Conservation (phyloP, 2,113 vertebrate species). For the Orycteropus afer region DNA sequence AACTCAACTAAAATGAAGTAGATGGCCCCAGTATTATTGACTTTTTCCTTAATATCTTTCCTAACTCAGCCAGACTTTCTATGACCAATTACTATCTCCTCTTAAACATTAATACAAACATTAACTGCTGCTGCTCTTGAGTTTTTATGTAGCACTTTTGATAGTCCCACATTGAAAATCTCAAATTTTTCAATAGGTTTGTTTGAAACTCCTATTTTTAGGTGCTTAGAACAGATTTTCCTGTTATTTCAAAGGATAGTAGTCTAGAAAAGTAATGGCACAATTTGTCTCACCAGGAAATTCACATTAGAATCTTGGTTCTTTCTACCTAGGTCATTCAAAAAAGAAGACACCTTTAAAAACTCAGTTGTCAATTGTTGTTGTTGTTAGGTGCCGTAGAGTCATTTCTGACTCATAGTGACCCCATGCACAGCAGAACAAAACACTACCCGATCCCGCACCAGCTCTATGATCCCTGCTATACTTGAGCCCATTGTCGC, state of each 20-base stretch:
- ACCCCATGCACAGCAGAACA: no score
- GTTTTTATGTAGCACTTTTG: background rate
- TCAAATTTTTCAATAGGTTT: background rate
- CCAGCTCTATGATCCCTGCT: no score
- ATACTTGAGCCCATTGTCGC: no score
- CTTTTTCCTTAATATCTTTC: background rate
- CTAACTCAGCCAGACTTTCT: background rate
- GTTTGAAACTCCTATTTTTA: constrained; percentile 25
- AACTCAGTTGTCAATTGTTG: background rate
- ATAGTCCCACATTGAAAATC: constrained; percentile 4
- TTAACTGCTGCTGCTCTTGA: background rate
- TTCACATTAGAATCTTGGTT: background rate
- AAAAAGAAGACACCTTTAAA: background rate
- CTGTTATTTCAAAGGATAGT: background rate
- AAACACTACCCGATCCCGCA: no score
- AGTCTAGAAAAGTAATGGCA: background rate
- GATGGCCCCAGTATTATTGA: background rate
- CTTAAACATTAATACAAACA: background rate
- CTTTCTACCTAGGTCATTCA: background rate
- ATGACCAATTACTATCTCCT: background rate
- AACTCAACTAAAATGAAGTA: background rate
- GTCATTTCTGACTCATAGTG: no score
- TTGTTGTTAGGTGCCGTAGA: no score
- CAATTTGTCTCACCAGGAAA: background rate
- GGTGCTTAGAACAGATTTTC: background rate